A percentile compares a stretch with the other conserved stretches of the same genome.
These are phyloP conservation scores for Clitarchus hookeri DNA, from an alignment of 2,888 invertebrate genomes.

Conservation along the genomic window DNA sequence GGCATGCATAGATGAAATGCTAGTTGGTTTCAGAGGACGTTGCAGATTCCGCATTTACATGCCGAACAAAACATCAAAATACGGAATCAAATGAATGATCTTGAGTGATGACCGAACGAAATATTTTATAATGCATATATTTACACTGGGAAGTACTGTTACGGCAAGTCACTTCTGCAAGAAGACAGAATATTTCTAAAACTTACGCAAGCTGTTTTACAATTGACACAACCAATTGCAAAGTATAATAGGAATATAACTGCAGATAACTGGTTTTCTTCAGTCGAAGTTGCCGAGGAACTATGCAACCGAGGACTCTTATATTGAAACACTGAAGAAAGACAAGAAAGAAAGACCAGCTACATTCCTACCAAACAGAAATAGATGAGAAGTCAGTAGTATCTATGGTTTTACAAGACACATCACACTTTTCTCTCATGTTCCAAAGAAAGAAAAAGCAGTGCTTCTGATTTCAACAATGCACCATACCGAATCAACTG, in stretches of 20 bases:
- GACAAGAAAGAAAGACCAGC: no score
- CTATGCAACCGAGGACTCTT: slow-evolving; percentile 28
- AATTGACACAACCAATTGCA: not conserved
- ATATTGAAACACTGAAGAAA: slow-evolving; percentile 41
- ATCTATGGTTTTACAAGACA: no score
- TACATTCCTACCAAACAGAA: no score
- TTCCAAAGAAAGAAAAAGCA: slow-evolving; percentile 45
- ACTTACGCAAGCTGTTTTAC: no score
- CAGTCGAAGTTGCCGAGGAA: slow-evolving; percentile 30
- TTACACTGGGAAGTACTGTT: not conserved
- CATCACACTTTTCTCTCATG: no score
- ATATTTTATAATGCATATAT: not conserved
- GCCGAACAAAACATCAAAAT: not conserved
- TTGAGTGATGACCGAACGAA: not conserved
- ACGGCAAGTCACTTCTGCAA: not conserved
- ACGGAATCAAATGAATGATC: not conserved
- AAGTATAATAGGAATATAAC: not conserved
- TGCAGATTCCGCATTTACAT: not conserved
- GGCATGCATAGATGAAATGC: not conserved
- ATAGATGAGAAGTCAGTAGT: no score
- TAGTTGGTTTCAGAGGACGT: no score
- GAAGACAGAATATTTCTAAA: not conserved
- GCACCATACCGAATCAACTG: no score
- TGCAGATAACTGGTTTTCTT: slow-evolving; percentile 36
- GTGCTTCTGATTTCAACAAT: no score